phyloP scores from a whole-genome alignment of 53 echinoderm and acorn worm genomes.

The Echinometra lucunter region DNA sequence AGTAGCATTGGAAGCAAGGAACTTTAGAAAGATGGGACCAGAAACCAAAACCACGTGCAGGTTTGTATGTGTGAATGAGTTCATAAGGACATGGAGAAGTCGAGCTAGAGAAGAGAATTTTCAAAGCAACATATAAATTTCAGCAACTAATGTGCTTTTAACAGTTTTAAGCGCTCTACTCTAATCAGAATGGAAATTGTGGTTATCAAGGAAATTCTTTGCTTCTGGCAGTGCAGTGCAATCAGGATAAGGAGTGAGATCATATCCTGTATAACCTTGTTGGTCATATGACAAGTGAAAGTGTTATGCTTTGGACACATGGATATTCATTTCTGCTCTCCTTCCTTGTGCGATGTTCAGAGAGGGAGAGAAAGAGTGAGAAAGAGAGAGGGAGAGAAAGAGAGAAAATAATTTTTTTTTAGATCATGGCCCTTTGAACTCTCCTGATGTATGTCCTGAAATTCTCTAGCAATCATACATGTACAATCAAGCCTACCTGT shows the following conservation, averaged over 20 bases:
- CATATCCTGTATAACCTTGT: not conserved
- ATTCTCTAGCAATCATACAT: not conserved
- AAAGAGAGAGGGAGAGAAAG: no score
- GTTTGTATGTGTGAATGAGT: no score
- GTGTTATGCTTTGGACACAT: not conserved
- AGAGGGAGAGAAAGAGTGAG: no score
- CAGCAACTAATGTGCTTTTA: not conserved
- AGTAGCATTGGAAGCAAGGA: no score
- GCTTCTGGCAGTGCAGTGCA: not conserved
- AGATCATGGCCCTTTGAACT: not conserved
- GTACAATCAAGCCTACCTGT: not conserved
- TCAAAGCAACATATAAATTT: not conserved
- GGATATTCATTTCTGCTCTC: no score
- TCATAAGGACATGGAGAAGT: no score
- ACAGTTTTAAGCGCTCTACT: not conserved
- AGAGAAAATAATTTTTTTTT: no score
- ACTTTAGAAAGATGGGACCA: no score
- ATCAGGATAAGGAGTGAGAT: not conserved
- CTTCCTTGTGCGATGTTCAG: no score
- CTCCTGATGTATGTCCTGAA: not conserved
- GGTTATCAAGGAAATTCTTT: not conserved
- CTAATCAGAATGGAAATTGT: not conserved
- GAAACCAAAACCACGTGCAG: no score
- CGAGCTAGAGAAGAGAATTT: no score
- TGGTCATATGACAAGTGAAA: not conserved